Percentiles rank a stretch among this genome's conserved stretches.
Conservation (phyloP, 2,797 vertebrate species). For the Setipinna tenuifilis region DNA sequence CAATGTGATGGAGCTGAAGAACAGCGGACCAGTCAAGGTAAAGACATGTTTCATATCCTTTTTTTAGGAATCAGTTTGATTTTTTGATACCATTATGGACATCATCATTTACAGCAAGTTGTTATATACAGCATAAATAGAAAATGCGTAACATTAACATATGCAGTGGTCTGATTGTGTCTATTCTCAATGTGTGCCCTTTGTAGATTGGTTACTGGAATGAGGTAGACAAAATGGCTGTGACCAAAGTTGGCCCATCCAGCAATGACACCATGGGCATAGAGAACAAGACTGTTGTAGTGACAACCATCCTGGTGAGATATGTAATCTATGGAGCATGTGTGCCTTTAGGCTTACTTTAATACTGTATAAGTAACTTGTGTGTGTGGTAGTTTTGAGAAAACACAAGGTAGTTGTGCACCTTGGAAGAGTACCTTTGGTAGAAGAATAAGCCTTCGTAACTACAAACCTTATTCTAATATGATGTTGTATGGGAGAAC, state of each 20-base stretch:
- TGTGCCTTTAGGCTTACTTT: background rate
- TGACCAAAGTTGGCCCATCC: slow-evolving; percentile 89
- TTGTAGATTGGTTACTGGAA: slow-evolving; percentile 97
- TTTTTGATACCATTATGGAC: background rate
- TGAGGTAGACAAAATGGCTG: slow-evolving; percentile 96
- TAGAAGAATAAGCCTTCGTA: too few species aligned
- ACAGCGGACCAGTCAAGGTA: slow-evolving; percentile 94
- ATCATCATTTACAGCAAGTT: background rate
- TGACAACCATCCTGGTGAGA: slow-evolving; percentile 80
- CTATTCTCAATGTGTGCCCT: background rate
- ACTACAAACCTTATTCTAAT: too few species aligned
- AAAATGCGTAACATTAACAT: background rate
- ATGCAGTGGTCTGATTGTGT: background rate
- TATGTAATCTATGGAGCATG: background rate
- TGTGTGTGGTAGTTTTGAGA: too few species aligned
- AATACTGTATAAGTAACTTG: background rate
- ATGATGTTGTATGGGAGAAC: too few species aligned
- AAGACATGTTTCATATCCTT: background rate
- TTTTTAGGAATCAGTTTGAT: background rate
- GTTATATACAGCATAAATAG: background rate
- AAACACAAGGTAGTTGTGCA: too few species aligned
- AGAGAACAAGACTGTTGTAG: slow-evolving; percentile 97
- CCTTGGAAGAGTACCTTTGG: too few species aligned
- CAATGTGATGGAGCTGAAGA: slow-evolving; percentile 96
- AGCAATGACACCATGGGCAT: slow-evolving; percentile 92